Base-by-base conservation (phyloP, 2,113 vertebrate genomes). In the Pomatostomus ruficeps region DNA sequence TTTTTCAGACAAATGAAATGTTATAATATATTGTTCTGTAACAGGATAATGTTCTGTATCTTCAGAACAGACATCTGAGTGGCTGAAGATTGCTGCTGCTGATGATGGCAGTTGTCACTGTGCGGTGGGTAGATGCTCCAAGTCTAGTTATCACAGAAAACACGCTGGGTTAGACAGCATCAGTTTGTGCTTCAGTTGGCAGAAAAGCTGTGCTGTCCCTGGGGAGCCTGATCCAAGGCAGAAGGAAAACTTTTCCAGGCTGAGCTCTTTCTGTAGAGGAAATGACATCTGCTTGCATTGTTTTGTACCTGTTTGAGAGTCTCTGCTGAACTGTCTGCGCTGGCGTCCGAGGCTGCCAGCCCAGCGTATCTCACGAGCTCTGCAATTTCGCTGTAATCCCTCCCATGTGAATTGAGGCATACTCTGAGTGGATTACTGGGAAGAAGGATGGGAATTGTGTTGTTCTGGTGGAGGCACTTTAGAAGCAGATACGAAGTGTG, bases 271-370 rank as follows among this genome's bases (percentile, higher is more conserved):
- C 55, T 85, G 77, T 31, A 65, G 71, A 85, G 85, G 49, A 80
- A 89, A 77, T 85, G 51, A 31, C 82, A 96, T 90, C 77, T 86
- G 63, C 81, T 85, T 85, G 57, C 78, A 59, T 80, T 81, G 89
- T 81, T 91, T 91, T 71, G 36, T 84, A 95, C 91, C 83, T 92
- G 86, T 84, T 87, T 19, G 72, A 79, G 88, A 84, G 65, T 40
- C 79, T 88, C 68, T 77, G 59, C 90, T 93, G 94, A 94, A 59
- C 24, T 13, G 25, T 7, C 46, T 77, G 71, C 3, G 1, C 2
- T 66, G 68, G 65, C 5, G 2, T 70, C 89, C 2, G 0, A 77
- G 54, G 49, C 75, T 91, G 90, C 85, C 90, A 77, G 10, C 29
- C 23, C 49, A 46, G 6, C 0, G 0, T 38, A 22, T 83, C 57